These are phyloP conservation scores for Amblyornis subalaris DNA, from an alignment of 2,113 vertebrate species.

Conservation along the genomic window DNA sequence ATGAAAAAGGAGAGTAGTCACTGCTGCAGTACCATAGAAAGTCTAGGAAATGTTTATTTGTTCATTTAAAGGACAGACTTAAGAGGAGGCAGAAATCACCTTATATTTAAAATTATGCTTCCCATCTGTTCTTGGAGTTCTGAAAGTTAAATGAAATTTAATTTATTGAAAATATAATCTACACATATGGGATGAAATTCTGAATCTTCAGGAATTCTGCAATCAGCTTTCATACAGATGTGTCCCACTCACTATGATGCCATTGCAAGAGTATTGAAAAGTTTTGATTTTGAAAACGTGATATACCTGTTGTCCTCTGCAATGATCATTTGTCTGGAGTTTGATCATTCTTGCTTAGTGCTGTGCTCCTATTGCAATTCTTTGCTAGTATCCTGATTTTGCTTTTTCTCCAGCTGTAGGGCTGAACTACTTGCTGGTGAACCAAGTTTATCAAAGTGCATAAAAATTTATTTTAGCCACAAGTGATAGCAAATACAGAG, in stretches of 20 bases:
- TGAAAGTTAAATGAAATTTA: background rate
- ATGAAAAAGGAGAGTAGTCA: background rate
- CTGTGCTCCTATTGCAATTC: background rate
- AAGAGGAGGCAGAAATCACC: background rate
- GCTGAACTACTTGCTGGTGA: background rate
- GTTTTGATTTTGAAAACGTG: background rate
- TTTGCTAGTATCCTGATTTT: background rate
- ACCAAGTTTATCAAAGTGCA: background rate
- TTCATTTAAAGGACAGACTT: background rate
- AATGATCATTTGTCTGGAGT: background rate
- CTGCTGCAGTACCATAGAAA: background rate
- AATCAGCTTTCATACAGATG: background rate
- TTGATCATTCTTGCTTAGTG: background rate
- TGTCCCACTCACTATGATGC: background rate
- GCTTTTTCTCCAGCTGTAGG: background rate
- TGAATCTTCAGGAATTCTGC: background rate
- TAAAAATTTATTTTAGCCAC: background rate
- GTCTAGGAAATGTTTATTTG: background rate
- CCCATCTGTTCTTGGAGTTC: background rate
- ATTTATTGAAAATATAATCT: background rate
- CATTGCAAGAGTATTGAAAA: background rate
- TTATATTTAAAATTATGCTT: background rate
- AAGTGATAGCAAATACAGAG: background rate
- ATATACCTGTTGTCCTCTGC: background rate
- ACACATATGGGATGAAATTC: background rate